phyloP scores from a whole-genome alignment of 2,113 vertebrate species.

The Prietella phreatophila region DNA sequence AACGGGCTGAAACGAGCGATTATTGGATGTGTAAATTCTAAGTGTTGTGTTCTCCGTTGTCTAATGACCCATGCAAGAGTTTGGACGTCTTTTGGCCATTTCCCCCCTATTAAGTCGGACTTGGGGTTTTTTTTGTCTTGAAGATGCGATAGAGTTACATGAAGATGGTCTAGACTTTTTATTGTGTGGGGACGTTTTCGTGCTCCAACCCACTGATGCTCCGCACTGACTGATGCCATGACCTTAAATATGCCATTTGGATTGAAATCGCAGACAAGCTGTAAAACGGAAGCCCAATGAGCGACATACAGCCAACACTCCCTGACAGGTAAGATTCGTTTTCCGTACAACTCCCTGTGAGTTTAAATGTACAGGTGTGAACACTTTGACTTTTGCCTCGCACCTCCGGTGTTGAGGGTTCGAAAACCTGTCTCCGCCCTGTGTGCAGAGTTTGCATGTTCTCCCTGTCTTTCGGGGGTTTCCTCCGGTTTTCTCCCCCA shows the following conservation, averaged over 20 bases:
- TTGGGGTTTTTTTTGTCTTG: not conserved
- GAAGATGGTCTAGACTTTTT: not conserved
- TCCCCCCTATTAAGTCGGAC: not conserved
- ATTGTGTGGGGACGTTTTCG: not conserved
- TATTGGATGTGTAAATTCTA: not conserved
- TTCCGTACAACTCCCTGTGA: not conserved
- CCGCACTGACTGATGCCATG: slow-evolving; percentile 60
- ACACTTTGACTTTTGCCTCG: not conserved
- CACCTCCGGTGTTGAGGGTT: too few relatives aligned
- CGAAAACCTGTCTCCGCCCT: too few relatives aligned
- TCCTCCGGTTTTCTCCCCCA: too few relatives aligned
- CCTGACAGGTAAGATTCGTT: slow-evolving; percentile 83
- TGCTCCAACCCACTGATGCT: slow-evolving; percentile 5
- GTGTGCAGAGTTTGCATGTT: too few relatives aligned
- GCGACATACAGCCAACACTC: slow-evolving; percentile 92
- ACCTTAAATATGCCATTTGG: slow-evolving; percentile 85
- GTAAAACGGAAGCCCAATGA: slow-evolving; percentile 92
- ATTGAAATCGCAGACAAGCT: slow-evolving; percentile 76
- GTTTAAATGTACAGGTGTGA: not conserved
- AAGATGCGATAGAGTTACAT: not conserved
- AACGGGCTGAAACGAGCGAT: not conserved
- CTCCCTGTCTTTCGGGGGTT: too few relatives aligned
- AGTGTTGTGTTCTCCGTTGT: not conserved
- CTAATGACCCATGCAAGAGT: slow-evolving; percentile 6
- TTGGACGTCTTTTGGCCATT: not conserved